Evolutionary conservation across 1,140 invertebrate genomes (phyloP), one percentile per base, ranked within the genome.

Genomic region (Ctenoplectra terminalis): DNA sequence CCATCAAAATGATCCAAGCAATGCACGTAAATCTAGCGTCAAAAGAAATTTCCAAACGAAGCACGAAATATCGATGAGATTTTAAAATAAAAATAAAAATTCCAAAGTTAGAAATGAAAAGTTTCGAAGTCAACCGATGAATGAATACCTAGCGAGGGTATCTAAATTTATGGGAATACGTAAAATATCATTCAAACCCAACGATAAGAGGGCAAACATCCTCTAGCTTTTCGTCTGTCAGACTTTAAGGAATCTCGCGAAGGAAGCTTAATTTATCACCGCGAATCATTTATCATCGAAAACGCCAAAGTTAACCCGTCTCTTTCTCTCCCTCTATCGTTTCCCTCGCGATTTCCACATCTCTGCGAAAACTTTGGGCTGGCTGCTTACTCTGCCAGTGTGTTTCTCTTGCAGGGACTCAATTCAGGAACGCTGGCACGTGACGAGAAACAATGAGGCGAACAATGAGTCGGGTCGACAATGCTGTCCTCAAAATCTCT

Each of bases 371-470:
- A 79, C 81, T 79, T 80, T 52, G 52, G 37, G 17, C 1, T 29
- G 26, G 26, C 6, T 48, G 52, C 40, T 52, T 26, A 29, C 58
- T 23, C 48, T 26, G 7, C 6, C 26, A 31, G 54, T 29, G 37
- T 61, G 48, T 79, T 56, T 61, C 61, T 75, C 71, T 70, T n/a
- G 9, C 1, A 17, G n/a, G 17, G 52, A 61, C 37, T 20, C 40
- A 31, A 71, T 69, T 71, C 77, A 56, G n/a, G 43, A 46, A 63
- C 82, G 69, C 15, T 34, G 82, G 66, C 79, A 71, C 69, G 67
- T 81, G 85, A 86, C 82, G 81, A 78, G 71, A 73, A 86, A 86
- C 85, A 86, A 84, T 82, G 67, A 78, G 46, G 40, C 72, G 72
- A 84, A 81, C 77, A 75, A 86, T 82, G 67, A 73, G 26, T 48